phyloP scores from a whole-genome alignment of 2,113 vertebrate genomes.

The Sceloporus undulatus region DNA sequence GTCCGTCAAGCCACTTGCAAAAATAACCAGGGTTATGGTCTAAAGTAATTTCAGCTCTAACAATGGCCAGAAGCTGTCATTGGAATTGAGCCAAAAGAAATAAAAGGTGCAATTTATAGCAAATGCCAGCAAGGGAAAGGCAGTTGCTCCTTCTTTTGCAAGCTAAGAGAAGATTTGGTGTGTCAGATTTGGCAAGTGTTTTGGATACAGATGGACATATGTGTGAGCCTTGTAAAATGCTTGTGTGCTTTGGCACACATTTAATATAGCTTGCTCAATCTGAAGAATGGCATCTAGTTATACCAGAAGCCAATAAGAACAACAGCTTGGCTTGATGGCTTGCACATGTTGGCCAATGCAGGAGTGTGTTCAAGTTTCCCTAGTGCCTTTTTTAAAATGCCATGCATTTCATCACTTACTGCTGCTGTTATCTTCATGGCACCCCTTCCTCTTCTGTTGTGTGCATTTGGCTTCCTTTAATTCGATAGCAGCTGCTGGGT shows the following conservation, averaged over 20 bases:
- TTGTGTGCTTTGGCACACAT: neutral
- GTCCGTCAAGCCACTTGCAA: neutral
- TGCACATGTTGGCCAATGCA: rapidly evolving
- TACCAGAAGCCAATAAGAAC: neutral
- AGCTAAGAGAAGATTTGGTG: neutral
- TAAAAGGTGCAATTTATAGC: neutral
- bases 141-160: neutral
- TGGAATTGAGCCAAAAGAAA: neutral
- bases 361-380: slow-evolving; percentile 40
- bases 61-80: neutral
- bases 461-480: neutral
- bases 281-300: neutral
- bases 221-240: neutral
- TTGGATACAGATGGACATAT: neutral
- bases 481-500: neutral
- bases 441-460: neutral
- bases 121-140: neutral
- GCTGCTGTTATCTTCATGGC: neutral
- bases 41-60: slow-evolving; percentile 1
- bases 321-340: slow-evolving; percentile 21
- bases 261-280: neutral
- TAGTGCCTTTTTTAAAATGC: slow-evolving; percentile 44
- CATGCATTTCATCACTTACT: slow-evolving; percentile 1
- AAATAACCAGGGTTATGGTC: slow-evolving; percentile 2
- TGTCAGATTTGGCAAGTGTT: neutral